A percentile compares a stretch with the other conserved stretches of the same genome.
These are phyloP conservation scores for Ceratosolen fusciceps DNA, from an alignment of 1,140 invertebrate species.

Conservation along the genomic window DNA sequence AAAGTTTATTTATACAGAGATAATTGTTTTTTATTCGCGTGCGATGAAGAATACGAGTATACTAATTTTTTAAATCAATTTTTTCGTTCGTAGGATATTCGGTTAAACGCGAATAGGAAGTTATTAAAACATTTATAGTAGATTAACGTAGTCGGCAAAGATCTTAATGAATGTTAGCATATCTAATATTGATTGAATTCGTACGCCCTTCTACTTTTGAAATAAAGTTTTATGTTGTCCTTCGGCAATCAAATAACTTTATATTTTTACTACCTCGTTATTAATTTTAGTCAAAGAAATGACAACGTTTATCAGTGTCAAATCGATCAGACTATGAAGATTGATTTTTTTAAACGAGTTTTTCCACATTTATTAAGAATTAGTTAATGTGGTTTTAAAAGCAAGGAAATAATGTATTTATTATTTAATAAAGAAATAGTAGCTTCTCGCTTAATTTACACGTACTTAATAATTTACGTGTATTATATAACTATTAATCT, in stretches of 20 bases:
- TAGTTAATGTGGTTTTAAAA: no score
- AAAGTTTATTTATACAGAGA: no score
- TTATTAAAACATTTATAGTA: not conserved
- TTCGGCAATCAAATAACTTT: not conserved
- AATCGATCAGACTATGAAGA: not conserved
- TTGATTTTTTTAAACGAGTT: constrained; percentile 7
- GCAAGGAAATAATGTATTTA: no score
- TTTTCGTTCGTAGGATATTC: not conserved
- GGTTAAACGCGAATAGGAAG: not conserved
- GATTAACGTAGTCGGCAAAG: not conserved
- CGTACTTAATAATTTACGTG: no score
- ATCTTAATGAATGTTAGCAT: not conserved
- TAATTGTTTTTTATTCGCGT: no score
- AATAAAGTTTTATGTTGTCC: not conserved
- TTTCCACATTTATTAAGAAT: no score
- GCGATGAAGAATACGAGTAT: no score
- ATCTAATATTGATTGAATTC: not conserved
- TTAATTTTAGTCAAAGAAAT: not conserved
- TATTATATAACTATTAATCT: no score
- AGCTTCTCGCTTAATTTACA: no score
- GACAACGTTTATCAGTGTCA: not conserved
- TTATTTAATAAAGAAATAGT: no score
- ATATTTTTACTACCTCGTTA: not conserved
- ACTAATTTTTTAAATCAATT: no score
- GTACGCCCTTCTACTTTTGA: not conserved